Evolutionary conservation across 2,113 vertebrate genomes (phyloP).

Genomic region (Saguinus midas): DNA sequence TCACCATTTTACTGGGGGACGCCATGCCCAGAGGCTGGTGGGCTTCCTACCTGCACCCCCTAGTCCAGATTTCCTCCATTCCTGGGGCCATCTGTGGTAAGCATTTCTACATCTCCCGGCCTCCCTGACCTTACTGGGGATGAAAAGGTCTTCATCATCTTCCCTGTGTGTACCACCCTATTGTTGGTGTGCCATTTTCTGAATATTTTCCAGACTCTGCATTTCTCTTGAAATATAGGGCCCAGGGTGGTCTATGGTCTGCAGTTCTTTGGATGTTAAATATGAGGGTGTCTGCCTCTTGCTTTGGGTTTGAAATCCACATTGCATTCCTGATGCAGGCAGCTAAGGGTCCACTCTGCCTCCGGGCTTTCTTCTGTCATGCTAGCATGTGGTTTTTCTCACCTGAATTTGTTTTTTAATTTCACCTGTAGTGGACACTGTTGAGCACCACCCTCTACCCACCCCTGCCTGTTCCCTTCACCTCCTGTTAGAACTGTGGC

Average conservation of each 20-base stretch:
- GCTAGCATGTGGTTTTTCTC: background rate
- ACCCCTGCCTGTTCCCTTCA: background rate
- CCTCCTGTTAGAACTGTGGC: background rate
- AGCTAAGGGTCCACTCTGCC: background rate
- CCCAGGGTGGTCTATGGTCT: too few relatives aligned
- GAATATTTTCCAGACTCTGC: background rate
- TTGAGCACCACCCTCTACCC: background rate
- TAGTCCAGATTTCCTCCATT: background rate
- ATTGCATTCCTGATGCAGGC: too few relatives aligned
- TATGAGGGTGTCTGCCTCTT: background rate
- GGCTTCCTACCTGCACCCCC: background rate
- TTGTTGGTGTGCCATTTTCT: background rate
- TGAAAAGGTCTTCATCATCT: rapidly evolving
- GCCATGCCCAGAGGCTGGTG: background rate
- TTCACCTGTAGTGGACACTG: background rate
- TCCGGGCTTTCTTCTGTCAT: background rate
- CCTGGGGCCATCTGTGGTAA: background rate
- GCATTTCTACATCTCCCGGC: background rate
- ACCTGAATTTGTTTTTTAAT: background rate
- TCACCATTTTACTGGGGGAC: background rate
- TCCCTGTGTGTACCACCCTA: background rate
- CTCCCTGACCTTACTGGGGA: background rate
- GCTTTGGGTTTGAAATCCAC: background rate
- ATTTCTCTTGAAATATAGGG: background rate
- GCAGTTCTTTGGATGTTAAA: background rate